phyloP scores from a whole-genome alignment of 2,113 vertebrate genomes.

The Crotalus horridus region DNA sequence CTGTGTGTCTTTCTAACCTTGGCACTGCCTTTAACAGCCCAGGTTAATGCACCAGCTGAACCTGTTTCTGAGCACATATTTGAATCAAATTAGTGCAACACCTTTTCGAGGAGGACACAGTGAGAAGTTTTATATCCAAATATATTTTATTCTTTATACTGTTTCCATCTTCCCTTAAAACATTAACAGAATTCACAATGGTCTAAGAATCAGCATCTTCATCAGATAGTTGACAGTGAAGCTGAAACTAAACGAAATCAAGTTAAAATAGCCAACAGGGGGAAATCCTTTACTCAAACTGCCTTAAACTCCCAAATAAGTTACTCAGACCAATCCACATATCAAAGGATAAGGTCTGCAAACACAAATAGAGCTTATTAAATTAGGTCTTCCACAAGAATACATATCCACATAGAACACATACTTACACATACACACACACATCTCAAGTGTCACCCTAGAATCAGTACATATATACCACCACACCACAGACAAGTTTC shows the following conservation, averaged over 20 bases:
- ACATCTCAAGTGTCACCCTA: background rate
- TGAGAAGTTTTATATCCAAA: background rate
- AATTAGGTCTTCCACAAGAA: background rate
- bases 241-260: background rate
- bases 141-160: background rate
- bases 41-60: background rate
- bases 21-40: background rate
- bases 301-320: background rate
- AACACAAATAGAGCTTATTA: background rate
- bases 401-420: background rate
- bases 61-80: background rate
- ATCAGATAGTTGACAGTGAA: background rate
- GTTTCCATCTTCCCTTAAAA: background rate
- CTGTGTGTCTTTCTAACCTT: background rate
- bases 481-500: background rate
- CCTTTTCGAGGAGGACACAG: background rate
- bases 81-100: background rate
- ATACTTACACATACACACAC: background rate
- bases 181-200: background rate
- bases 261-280: background rate
- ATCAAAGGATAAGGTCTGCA: background rate
- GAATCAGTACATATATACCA: background rate
- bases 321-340: background rate
- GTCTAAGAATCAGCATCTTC: background rate
- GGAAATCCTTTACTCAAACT: background rate